Evolutionary conservation across 2,113 vertebrate species (phyloP).

Genomic region (Forbesichthys papilliferus): DNA sequence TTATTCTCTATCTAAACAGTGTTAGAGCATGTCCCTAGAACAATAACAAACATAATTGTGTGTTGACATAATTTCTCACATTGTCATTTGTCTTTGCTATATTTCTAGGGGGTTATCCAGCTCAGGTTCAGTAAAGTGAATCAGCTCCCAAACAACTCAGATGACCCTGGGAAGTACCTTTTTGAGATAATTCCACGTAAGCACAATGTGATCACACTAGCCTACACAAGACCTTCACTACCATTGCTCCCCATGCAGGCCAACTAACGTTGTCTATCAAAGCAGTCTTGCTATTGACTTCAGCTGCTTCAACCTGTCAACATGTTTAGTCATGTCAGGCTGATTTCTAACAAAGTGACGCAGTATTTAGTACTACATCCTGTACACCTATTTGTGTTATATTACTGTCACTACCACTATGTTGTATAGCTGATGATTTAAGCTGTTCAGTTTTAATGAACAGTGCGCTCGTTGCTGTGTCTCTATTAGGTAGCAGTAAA

Average conservation of each 20-base stretch:
- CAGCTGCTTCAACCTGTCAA: no score
- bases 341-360: no score
- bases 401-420: no score
- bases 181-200: conserved; percentile 93
- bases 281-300: no score
- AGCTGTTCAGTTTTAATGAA: background rate
- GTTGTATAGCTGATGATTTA: background rate
- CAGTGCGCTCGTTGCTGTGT: conserved; percentile 6
- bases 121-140: conserved; percentile 85
- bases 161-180: conserved; percentile 88
- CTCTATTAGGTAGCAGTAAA: conserved; percentile 69
- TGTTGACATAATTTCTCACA: conserved; percentile 13
- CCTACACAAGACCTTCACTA: background rate
- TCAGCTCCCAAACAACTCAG: conserved; percentile 80
- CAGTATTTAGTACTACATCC: no score
- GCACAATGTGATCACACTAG: conserved; percentile 18
- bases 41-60: background rate
- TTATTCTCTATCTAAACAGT: no score
- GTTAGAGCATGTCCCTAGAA: no score
- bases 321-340: no score
- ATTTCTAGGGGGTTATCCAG: conserved; percentile 82
- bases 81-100: background rate
- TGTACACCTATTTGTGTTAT: no score
- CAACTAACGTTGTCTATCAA: no score
- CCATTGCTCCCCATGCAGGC: no score